Evolutionary conservation across 2,888 invertebrate genomes (phyloP).

Genomic region (Hydroisotoma schaefferi): DNA sequence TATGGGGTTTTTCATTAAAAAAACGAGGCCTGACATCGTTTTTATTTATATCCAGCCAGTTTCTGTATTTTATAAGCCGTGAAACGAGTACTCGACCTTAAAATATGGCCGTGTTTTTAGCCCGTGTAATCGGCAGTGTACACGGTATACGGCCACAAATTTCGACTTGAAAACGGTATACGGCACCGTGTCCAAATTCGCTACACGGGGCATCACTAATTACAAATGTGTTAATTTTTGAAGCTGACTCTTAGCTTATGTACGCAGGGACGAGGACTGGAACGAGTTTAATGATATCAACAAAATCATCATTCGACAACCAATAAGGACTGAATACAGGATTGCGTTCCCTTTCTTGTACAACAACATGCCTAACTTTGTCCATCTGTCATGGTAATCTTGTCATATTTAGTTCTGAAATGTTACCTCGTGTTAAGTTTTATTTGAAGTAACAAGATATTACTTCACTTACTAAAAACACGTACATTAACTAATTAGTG

Average conservation of each 20-base stretch:
- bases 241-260: too few species aligned
- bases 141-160: too few species aligned
- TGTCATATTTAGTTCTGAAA: slow-evolving; percentile 4
- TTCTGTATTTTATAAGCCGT: too few species aligned
- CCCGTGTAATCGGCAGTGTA: too few species aligned
- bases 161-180: too few species aligned
- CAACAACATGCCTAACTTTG: slow-evolving; percentile 97
- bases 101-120: too few species aligned
- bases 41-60: too few species aligned
- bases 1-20: too few species aligned
- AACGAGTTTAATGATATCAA: slow-evolving; percentile 99
- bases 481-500: slow-evolving; percentile 27
- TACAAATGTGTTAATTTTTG: slow-evolving; percentile 9
- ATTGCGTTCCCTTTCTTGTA: slow-evolving; percentile 99
- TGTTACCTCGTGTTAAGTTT: slow-evolving; percentile 30
- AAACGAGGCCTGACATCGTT: too few species aligned
- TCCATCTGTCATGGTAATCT: slow-evolving; percentile 93
- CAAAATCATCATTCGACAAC: slow-evolving; percentile 98
- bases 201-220: too few species aligned
- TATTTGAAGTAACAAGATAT: slow-evolving; percentile 16
- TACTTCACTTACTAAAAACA: slow-evolving; percentile 29
- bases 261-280: slow-evolving; percentile 95
- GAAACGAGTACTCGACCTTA: too few species aligned
- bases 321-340: slow-evolving; percentile 96
- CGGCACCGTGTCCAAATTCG: too few species aligned